Evolutionary conservation across 1,140 invertebrate species (phyloP).

Genomic region (Drosophila quadrilineata): DNA sequence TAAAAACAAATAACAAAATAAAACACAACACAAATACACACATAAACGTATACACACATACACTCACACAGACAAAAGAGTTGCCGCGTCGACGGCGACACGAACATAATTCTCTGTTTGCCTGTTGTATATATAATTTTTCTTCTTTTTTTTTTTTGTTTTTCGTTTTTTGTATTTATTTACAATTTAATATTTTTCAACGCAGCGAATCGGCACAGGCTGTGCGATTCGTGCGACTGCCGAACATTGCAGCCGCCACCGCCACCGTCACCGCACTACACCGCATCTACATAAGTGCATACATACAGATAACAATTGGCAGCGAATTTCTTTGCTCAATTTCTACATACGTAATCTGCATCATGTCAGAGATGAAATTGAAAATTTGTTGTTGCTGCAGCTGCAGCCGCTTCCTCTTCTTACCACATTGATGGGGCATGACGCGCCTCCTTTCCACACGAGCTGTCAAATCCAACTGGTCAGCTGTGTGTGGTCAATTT

Average conservation of each 20-base stretch:
- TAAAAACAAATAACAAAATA: slow-evolving; percentile 16
- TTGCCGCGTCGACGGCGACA: slow-evolving; percentile 42
- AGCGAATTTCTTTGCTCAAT: no score
- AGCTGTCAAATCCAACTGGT: slow-evolving; percentile 46
- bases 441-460: slow-evolving; percentile 29
- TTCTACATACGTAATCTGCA: no score
- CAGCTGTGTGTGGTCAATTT: slow-evolving; percentile 11
- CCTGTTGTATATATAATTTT: no score
- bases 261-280: no score
- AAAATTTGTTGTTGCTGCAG: background rate
- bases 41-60: background rate
- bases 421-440: slow-evolving; percentile 30
- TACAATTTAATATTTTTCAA: slow-evolving; percentile 62
- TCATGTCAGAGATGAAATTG: no score
- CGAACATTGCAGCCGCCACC: slow-evolving; percentile 22
- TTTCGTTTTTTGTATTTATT: slow-evolving; percentile 50
- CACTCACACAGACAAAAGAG: slow-evolving; percentile 2
- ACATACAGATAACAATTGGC: slow-evolving; percentile 29
- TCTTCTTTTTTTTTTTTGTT: no score
- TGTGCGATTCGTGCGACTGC: slow-evolving; percentile 13
- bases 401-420: slow-evolving; percentile 3
- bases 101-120: slow-evolving; percentile 57
- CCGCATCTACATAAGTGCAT: no score
- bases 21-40: slow-evolving; percentile 11
- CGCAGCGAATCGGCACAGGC: slow-evolving; percentile 40